Percentiles rank a stretch among this genome's conserved stretches.
Conservation (phyloP, 2,888 invertebrate genomes). For the Lapara coniferarum region DNA sequence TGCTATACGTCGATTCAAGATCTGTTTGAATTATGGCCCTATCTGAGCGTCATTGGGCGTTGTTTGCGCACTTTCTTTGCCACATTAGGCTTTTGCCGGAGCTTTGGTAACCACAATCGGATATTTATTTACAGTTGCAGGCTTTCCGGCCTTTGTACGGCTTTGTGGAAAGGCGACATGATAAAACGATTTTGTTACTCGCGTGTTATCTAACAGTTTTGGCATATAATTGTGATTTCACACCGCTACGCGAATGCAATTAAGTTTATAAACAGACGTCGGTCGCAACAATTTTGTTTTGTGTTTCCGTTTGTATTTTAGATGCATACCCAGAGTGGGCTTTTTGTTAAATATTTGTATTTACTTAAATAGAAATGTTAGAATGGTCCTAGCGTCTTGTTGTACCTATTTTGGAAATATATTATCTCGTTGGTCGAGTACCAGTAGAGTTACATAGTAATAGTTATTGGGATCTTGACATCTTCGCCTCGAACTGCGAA, state of each 20-base stretch:
- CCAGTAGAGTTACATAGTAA: too few relatives aligned
- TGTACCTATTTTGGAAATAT: too few relatives aligned
- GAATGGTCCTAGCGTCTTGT: too few relatives aligned
- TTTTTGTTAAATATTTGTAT: not conserved
- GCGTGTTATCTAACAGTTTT: conserved; percentile 22
- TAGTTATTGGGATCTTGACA: too few relatives aligned
- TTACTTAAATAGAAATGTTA: too few relatives aligned
- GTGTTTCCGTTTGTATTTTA: conserved; percentile 12
- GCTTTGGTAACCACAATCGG: conserved; percentile 47
- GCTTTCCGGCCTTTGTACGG: conserved; percentile 20
- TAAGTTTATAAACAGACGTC: conserved; percentile 1
- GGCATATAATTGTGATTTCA: conserved; percentile 20
- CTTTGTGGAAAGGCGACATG: conserved; percentile 25
- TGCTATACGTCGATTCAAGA: conserved; percentile 62
- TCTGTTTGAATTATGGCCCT: conserved; percentile 65
- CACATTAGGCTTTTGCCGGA: conserved; percentile 67
- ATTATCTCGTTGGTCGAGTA: too few relatives aligned
- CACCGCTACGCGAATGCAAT: conserved; percentile 20
- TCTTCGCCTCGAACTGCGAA: too few relatives aligned
- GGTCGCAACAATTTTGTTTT: conserved; percentile 7
- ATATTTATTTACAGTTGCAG: conserved; percentile 32
- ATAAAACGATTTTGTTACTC: conserved; percentile 21
- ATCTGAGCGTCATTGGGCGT: conserved; percentile 54
- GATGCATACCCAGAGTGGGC: not conserved
- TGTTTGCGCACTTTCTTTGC: conserved; percentile 68